phyloP scores from a whole-genome alignment of 2,888 invertebrate genomes.

The Holacanthella duospinosa region DNA sequence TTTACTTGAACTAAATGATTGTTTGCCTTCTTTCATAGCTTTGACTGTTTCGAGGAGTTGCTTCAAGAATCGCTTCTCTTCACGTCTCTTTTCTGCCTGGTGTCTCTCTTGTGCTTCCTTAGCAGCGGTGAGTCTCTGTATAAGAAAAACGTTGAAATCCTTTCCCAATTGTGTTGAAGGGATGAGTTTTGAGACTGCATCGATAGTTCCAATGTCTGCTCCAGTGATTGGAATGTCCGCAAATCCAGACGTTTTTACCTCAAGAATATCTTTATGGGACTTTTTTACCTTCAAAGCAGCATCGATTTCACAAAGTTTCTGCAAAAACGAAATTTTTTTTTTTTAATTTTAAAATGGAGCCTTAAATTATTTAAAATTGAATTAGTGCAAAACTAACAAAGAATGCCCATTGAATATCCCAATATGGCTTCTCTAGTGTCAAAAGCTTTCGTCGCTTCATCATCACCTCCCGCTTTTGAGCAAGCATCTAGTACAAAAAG shows the following conservation, averaged over 20 bases:
- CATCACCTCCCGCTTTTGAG: constrained; percentile 23
- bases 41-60: neutral
- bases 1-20: neutral
- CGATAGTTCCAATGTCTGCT: neutral
- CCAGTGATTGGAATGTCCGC: neutral
- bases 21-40: neutral
- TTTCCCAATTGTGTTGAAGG: constrained; percentile 7
- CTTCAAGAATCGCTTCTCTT: constrained; percentile 1
- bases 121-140: constrained; percentile 14
- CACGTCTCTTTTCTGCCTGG: neutral
- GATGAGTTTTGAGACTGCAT: neutral
- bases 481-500: constrained; percentile 15
- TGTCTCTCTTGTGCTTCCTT: constrained; percentile 10
- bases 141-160: constrained; percentile 16
- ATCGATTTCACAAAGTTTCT: neutral
- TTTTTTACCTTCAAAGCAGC: neutral
- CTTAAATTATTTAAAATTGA: too few species aligned
- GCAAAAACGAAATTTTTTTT: too few species aligned
- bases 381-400: neutral
- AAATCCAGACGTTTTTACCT: neutral
- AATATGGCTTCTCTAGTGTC: constrained; percentile 28
- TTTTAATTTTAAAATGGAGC: neutral
- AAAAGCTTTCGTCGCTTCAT: constrained; percentile 26
- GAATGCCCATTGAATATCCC: constrained; percentile 31
- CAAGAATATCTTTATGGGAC: neutral